A percentile compares a stretch with the other conserved stretches of the same genome.
Conservation (phyloP, 1,140 invertebrate species). For the Melanaphis sacchari region DNA sequence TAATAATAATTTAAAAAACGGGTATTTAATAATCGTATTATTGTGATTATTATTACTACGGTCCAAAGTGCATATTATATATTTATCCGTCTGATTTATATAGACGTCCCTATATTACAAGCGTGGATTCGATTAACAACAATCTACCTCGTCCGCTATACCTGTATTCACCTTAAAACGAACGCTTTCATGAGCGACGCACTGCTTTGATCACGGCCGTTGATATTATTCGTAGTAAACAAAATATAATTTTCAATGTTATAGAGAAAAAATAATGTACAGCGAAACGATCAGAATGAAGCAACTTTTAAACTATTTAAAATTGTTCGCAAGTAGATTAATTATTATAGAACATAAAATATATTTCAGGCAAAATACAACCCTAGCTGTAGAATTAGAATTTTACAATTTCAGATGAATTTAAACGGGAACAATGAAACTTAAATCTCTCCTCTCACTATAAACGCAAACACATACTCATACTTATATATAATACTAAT, state of each 20-base stretch:
- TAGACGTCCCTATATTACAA: background rate
- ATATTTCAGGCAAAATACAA: background rate
- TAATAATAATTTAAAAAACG: constrained; percentile 35
- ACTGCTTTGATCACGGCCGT: background rate
- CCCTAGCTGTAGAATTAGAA: background rate
- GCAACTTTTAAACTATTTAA: background rate
- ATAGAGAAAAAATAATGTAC: background rate
- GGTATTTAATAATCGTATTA: constrained; percentile 26
- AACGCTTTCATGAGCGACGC: background rate
- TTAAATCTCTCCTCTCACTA: background rate
- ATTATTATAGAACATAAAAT: background rate
- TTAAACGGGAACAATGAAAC: background rate
- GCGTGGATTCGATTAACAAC: background rate
- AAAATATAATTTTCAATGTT: background rate
- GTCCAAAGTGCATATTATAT: background rate
- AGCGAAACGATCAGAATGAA: background rate
- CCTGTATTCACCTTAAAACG: background rate
- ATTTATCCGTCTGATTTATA: constrained; percentile 3
- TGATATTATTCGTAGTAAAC: background rate
- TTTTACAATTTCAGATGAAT: background rate
- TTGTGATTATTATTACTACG: background rate
- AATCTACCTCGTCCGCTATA: background rate
- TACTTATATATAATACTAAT: constrained; percentile 25
- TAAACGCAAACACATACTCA: background rate
- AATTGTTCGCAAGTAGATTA: background rate